phyloP scores from a whole-genome alignment of 2,797 vertebrate species.

The Iguana delicatissima region DNA sequence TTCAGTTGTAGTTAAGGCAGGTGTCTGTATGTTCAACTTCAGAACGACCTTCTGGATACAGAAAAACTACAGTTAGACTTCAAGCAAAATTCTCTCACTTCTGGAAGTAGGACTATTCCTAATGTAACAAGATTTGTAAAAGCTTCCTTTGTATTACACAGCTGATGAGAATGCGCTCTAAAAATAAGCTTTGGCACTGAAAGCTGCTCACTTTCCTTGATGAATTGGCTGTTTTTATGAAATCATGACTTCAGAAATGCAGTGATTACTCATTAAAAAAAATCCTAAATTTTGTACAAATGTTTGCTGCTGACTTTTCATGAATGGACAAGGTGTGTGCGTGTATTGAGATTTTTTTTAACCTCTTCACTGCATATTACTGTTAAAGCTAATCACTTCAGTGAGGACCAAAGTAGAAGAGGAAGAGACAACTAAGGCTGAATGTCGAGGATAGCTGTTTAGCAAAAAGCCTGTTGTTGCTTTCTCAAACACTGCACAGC shows the following conservation, averaged over 20 bases:
- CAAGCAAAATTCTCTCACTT: slow-evolving; percentile 22
- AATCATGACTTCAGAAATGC: slow-evolving; percentile 20
- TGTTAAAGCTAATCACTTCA: neutral
- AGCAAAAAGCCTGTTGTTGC: rapidly evolving
- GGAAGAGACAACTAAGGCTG: neutral
- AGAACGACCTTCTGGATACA: neutral
- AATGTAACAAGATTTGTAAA: slow-evolving; percentile 55
- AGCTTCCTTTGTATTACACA: slow-evolving; percentile 73
- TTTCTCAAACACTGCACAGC: neutral
- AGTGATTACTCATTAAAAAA: slow-evolving; percentile 28
- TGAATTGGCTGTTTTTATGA: slow-evolving; percentile 16
- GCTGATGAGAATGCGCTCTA: slow-evolving; percentile 37
- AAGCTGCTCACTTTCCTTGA: slow-evolving; percentile 36
- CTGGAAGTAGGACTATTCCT: slow-evolving; percentile 45
- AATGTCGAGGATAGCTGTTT: neutral
- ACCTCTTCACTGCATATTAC: neutral
- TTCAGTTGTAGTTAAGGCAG: neutral
- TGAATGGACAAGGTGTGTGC: neutral
- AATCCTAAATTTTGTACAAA: slow-evolving; percentile 24
- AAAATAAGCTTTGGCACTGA: neutral
- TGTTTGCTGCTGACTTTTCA: neutral
- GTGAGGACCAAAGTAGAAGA: neutral
- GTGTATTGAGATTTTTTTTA: neutral
- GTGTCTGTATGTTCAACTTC: neutral
- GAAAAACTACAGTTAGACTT: neutral